A percentile compares a stretch with the other conserved stretches of the same genome.
phyloP scores from a whole-genome alignment of 2,113 vertebrate species.

The Catharus fuscescens region DNA sequence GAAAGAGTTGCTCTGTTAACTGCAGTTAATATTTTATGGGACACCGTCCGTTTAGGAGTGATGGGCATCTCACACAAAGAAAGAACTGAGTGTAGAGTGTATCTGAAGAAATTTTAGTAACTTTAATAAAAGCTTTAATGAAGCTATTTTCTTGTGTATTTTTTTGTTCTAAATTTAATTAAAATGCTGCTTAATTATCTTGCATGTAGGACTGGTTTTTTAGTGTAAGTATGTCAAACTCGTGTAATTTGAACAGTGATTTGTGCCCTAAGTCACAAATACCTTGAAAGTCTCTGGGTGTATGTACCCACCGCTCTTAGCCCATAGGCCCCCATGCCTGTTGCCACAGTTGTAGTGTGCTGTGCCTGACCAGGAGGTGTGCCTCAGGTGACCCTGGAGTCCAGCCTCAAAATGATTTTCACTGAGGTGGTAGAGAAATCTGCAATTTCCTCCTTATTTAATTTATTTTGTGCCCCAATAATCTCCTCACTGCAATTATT shows the following conservation, averaged over 20 bases:
- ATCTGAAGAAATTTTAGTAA: not conserved
- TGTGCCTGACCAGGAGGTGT: not conserved
- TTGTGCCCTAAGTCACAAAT: not conserved
- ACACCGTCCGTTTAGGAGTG: not conserved
- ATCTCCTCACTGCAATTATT: not conserved
- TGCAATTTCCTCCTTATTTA: not conserved
- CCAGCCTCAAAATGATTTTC: not conserved
- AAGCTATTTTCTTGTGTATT: not conserved
- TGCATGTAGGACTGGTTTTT: not conserved
- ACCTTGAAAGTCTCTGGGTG: not conserved
- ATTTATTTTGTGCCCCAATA: not conserved
- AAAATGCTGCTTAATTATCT: not conserved
- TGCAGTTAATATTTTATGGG: not conserved
- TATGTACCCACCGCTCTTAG: not conserved
- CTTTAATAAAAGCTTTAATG: not conserved
- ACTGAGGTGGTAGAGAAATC: not conserved
- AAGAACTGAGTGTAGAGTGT: not conserved
- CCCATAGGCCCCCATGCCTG: accelerated
- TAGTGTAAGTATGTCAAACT: not conserved
- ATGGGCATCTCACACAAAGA: not conserved
- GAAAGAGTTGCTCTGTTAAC: not conserved
- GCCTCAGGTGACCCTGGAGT: not conserved
- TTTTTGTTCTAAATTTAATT: not conserved
- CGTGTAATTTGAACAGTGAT: not conserved
- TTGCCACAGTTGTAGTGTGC: not conserved